Evolutionary conservation across 53 echinoderm and acorn worm species (phyloP), one percentile per base, ranked within the genome.

Genomic region (Henricia sp.): DNA sequence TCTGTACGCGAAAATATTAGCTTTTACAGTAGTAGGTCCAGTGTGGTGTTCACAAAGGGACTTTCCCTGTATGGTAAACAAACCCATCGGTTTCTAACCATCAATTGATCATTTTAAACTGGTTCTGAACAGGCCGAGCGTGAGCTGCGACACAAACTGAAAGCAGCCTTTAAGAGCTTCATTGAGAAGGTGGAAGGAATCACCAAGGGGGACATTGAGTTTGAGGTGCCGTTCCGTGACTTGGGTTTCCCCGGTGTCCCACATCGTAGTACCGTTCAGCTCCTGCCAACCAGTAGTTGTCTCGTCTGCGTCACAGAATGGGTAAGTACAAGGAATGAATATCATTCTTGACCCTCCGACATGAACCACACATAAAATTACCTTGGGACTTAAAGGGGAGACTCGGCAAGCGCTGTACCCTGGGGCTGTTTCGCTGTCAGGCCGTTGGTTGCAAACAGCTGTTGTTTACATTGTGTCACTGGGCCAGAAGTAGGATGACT

Each of bases 141-240:
- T 52, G 97, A 96, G 84, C 74, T 96, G 52, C 44, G 97, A 26
- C 97, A 96, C 92, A 96, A 93, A 62, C 90, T 96, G 50, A 96
- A 96, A 55, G 92, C 97, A 1, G 97, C 97, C 56, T 96, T 96
- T 86, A 96, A 96, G 90, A 96, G 90, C 72, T 96, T 96, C 90
- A 92, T 96, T 2, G 97, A 96, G 90, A 96, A 96, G 62, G 97
- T 96, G 6, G 97, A 96, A 72, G 90, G 82, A 33, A 85, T 94
- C 60, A 92, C 94, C 67, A 96, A 96, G 67, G 92, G 92, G 12
- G 97, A 96, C 13, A 83, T 96, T 0, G 97, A 96, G 86, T 96
- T 96, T 94, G 97, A 96, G 71, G 94, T 94, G 1, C 97, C 97
- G 3, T 96, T 96, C 90, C 85, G 94, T 37, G 97, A 96, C 44